phyloP scores from a whole-genome alignment of 2,888 invertebrate genomes.

The Slavum lentiscoides region DNA sequence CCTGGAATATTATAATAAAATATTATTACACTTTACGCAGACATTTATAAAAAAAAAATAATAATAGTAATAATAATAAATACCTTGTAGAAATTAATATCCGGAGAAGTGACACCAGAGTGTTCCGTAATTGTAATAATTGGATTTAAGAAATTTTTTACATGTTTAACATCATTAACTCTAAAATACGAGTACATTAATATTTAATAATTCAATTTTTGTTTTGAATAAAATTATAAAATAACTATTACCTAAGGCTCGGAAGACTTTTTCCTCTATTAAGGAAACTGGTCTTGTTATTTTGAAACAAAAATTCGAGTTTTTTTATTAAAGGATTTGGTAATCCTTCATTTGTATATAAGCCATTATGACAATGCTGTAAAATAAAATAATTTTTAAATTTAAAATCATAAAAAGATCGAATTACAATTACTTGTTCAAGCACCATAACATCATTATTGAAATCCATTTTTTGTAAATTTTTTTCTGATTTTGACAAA shows the following conservation, averaged over 20 bases:
- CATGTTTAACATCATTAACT: conserved; percentile 54
- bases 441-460: conserved; percentile 65
- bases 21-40: background rate
- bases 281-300: conserved; percentile 36
- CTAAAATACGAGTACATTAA: conserved; percentile 25
- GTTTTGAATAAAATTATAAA: background rate
- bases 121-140: conserved; percentile 97
- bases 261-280: conserved; percentile 94
- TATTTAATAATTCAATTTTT: background rate
- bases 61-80: background rate
- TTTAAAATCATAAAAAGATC: background rate
- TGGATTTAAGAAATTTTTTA: conserved; percentile 77
- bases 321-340: conserved; percentile 36
- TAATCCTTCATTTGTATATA: conserved; percentile 31
- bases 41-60: background rate
- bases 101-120: conserved; percentile 61
- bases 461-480: conserved; percentile 84
- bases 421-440: conserved; percentile 37
- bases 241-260: conserved; percentile 74
- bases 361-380: background rate
- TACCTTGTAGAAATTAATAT: conserved; percentile 56
- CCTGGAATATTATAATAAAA: background rate
- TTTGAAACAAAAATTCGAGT: conserved; percentile 43
- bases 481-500: conserved; percentile 87
- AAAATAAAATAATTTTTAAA: background rate